These are phyloP conservation scores for Rhagonycha lutea DNA, from an alignment of 2,888 invertebrate species.

Conservation along the genomic window DNA sequence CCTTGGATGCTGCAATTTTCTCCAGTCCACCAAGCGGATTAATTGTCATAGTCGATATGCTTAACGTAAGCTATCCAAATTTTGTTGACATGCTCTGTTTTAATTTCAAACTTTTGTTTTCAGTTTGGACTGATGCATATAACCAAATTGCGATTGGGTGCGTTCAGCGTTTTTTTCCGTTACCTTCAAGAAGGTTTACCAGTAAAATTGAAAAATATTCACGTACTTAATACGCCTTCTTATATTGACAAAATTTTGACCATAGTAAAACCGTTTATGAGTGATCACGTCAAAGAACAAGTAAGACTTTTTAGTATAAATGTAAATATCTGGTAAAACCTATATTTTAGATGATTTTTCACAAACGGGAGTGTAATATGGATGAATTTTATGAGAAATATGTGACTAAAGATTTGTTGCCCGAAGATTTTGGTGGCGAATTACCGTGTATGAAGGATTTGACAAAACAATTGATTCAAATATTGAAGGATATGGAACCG, in stretches of 20 bases:
- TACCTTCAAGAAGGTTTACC: slow-evolving; percentile 51
- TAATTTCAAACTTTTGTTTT: slow-evolving; percentile 15
- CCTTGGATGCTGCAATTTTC: slow-evolving; percentile 58
- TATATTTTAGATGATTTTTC: slow-evolving; percentile 59
- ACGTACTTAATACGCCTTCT: slow-evolving; percentile 49
- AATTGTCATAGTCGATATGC: slow-evolving; percentile 71
- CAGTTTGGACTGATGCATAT: slow-evolving; percentile 44
- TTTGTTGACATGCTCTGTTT: not conserved
- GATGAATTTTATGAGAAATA: not conserved
- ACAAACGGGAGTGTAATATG: not conserved
- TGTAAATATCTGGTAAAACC: not conserved
- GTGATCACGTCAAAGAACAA: slow-evolving; percentile 33
- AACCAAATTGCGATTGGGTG: slow-evolving; percentile 38
- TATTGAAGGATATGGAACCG: not conserved
- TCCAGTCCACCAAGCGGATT: slow-evolving; percentile 65
- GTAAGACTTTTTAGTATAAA: not conserved
- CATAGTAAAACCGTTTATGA: slow-evolving; percentile 49
- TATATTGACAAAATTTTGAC: slow-evolving; percentile 50
- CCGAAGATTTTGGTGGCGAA: not conserved
- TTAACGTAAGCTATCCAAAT: slow-evolving; percentile 58
- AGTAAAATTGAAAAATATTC: slow-evolving; percentile 50
- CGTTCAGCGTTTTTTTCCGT: slow-evolving; percentile 38
- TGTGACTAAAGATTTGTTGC: not conserved
- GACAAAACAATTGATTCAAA: not conserved
- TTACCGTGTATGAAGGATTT: not conserved